Base-by-base conservation (phyloP, 2,888 invertebrate genomes). In the Sympetrum striolatum region DNA sequence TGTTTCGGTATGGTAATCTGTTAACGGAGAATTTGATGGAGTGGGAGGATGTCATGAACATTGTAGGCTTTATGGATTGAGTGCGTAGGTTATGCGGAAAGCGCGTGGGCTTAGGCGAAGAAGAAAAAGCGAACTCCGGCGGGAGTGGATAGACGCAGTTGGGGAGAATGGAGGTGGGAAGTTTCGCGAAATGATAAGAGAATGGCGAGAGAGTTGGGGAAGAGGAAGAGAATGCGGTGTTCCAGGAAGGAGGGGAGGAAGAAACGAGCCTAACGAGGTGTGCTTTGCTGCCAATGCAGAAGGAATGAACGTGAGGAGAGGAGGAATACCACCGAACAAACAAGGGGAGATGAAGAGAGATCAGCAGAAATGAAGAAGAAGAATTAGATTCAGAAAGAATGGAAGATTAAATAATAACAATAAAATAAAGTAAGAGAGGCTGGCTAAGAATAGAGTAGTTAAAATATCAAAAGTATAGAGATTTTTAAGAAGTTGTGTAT, bases 311-410 rank as follows among this genome's bases (percentile, higher is more conserved):
- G 53, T 53, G 82, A 82, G 82, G 82, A 82, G 82, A 35, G 31
- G 86, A 86, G 86, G 86, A 86, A 86, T 86, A 31, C 86, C 86
- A 64, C 86, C 86, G 39, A 86, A 60, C 86, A 86, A 86, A 86
- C 86, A 86, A 60, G 86, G 39, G 86, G 53, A 86, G 58, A 86
- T 60, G 86, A 86, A 53, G 82, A 53, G 82, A 60, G 82, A 60
- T 18, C 31, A 14, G 86, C 4, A 60, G 60, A 37, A 60, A 35
- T 15, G 81, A 82, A n/a, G 80, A 22, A 37, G 18, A 44, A 12
- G 18, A 39, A 12, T 15, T 22, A n/a, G 2, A 10, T 4, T 2
- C 8, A 39, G 64, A n/a, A 37, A 18, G n/a, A 58, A 37, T 6
- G 58, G 82, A 82, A 22, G 86, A 14, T 37, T 15, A 60, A 22